phyloP scores from a whole-genome alignment of 2,113 vertebrate species.

The Chinchilla lanigera region DNA sequence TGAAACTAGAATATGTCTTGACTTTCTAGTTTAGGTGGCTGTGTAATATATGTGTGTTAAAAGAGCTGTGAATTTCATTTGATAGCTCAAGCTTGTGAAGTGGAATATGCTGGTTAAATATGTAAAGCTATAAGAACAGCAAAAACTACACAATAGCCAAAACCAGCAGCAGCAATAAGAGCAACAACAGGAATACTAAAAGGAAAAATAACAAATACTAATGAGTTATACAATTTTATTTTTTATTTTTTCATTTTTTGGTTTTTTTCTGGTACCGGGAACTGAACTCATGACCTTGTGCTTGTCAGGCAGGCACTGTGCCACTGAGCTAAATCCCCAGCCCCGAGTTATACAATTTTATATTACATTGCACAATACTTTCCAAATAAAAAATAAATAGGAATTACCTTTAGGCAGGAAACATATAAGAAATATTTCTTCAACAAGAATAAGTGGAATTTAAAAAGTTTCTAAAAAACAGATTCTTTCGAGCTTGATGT shows the following conservation, averaged over 20 bases:
- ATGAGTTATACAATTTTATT: not conserved
- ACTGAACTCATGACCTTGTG: too few species aligned
- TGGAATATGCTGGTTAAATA: not conserved
- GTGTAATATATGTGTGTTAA: not conserved
- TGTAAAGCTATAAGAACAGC: not conserved
- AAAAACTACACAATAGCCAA: not conserved
- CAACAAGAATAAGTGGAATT: not conserved
- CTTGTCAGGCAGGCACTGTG: too few species aligned
- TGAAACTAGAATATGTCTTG: not conserved
- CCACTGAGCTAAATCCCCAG: too few species aligned
- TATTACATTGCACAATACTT: not conserved
- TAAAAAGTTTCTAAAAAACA: not conserved
- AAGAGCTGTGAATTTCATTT: not conserved
- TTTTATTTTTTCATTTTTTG: too few species aligned
- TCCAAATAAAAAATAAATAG: not conserved
- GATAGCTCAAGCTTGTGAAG: not conserved
- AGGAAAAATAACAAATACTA: not conserved
- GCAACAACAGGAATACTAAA: not conserved
- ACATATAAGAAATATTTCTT: not conserved
- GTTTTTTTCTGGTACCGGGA: too few species aligned
- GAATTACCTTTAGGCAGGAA: not conserved
- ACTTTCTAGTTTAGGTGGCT: not conserved
- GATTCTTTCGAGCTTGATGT: not conserved
- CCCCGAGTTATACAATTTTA: not conserved
- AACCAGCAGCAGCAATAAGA: not conserved